Base-by-base conservation (phyloP, 2,797 vertebrate species). In the Pangasius macronema region DNA sequence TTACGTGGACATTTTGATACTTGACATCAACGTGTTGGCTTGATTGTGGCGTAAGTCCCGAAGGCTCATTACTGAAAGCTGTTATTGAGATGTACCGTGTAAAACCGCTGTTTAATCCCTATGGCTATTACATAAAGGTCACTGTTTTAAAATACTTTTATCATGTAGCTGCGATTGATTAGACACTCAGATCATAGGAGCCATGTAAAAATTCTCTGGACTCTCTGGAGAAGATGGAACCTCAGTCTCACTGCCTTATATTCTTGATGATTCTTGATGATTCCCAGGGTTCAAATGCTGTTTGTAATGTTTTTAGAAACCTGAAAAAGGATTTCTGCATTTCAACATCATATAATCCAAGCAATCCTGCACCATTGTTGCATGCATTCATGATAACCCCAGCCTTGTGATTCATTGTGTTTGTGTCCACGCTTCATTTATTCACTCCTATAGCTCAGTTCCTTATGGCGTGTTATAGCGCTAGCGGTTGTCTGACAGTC, bases 81-180 rank as follows among this genome's bases (percentile, higher is more conserved):
- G 68, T 83, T 24, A 53, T 33, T 14, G n/a, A 83, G 30, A 83
- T 51, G 42, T 33, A 51, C 46, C 53, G 46, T 83, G 82, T 33
- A 83, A 68, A 49, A 83, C 68, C 33, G 20, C 82, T 0, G n/a
- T 82, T 92, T 87, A 90, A 88, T 93, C 88, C 93, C 89, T 83
- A 84, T 86, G 70, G 86, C 2, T 82, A 92, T 94, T 92, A 90
- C 84, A 87, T 88, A 95, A 95, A 95, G 95, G 95, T 95, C 94
- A 93, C 55, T 24, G 93, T 92, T 95, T 89, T 90, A 87, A 91
- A 92, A 94, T 92, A 90, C 70, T 70, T 90, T 30, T 89, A 87
- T 90, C 91, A 91, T 51, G 53, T 89, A 90, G 73, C 83, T 82
- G 76, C 30, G 65, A 95, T 95, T 86, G 91, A 95, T 94, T 81